These are phyloP conservation scores for Tapirus indicus DNA, from an alignment of 2,797 vertebrate species.

Conservation along the genomic window DNA sequence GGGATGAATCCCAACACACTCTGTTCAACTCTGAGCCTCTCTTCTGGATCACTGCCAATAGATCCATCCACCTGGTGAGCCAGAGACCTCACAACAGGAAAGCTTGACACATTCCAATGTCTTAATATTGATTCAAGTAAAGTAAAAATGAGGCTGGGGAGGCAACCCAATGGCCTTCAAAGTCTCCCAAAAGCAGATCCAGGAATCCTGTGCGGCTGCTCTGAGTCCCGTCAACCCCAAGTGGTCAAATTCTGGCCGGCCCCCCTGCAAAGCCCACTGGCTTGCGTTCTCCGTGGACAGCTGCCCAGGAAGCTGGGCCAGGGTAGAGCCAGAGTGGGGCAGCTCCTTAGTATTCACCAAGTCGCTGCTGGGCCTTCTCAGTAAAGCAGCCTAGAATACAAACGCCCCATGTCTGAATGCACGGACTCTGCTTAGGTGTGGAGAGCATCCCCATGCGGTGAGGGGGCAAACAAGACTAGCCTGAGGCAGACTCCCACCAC, in stretches of 20 bases:
- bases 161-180: accelerated
- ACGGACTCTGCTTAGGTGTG: background rate
- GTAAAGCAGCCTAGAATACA: background rate
- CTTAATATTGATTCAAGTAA: accelerated
- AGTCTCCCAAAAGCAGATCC: background rate
- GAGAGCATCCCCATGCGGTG: background rate
- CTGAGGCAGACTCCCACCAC: background rate
- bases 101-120: accelerated
- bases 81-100: background rate
- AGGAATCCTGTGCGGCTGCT: background rate
- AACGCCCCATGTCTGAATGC: background rate
- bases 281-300: accelerated
- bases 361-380: background rate
- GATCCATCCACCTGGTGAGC: background rate
- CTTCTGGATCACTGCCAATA: accelerated
- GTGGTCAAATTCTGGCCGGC: background rate
- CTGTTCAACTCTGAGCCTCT: accelerated
- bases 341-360: conserved; percentile 33
- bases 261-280: background rate
- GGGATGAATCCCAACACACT: background rate
- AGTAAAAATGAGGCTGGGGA: background rate
- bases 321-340: background rate
- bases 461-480: background rate
- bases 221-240: accelerated
- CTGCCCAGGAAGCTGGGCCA: background rate